Conservation (phyloP, 2,888 invertebrate species). For the Dynastes hyllus region DNA sequence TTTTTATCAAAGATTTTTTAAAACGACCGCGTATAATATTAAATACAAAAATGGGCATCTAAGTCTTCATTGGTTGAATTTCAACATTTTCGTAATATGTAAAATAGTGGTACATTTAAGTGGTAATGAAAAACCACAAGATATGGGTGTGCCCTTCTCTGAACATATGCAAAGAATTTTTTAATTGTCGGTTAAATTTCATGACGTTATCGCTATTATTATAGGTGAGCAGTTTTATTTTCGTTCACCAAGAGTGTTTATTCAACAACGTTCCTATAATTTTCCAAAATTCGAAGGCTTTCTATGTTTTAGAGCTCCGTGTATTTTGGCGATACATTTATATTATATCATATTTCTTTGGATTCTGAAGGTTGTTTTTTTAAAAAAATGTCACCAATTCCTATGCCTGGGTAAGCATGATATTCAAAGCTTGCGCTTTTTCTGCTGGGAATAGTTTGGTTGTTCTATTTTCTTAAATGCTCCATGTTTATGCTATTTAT, state of each 20-base stretch:
- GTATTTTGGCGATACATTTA: slow-evolving; percentile 5
- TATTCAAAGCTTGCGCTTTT: slow-evolving; percentile 42
- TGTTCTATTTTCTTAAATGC: slow-evolving; percentile 4
- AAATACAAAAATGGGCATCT: slow-evolving; percentile 46
- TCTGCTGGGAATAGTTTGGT: slow-evolving; percentile 2
- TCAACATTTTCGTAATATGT: slow-evolving; percentile 7
- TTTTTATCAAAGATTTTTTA: background rate
- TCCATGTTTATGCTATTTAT: background rate
- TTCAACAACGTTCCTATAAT: background rate
- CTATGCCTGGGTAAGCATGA: slow-evolving; percentile 70
- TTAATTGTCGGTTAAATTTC: background rate
- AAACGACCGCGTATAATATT: slow-evolving; percentile 31
- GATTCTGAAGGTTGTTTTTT: slow-evolving; percentile 58
- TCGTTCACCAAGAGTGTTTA: background rate
- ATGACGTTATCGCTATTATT: background rate
- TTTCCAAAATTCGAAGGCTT: slow-evolving; percentile 6
- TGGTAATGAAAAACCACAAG: slow-evolving; percentile 19
- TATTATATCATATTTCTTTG: slow-evolving; percentile 49
- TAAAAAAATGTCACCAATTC: slow-evolving; percentile 69
- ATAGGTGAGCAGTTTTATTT: slow-evolving; percentile 24
- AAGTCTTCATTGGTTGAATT: slow-evolving; percentile 46
- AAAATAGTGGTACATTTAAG: slow-evolving; percentile 30
- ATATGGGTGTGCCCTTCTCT: slow-evolving; percentile 42
- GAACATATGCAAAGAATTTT: background rate
- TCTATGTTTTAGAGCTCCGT: slow-evolving; percentile 5